A percentile compares a stretch with the other conserved stretches of the same genome.
Conservation (phyloP, 2,113 vertebrate species). For the Heliornis fulica region DNA sequence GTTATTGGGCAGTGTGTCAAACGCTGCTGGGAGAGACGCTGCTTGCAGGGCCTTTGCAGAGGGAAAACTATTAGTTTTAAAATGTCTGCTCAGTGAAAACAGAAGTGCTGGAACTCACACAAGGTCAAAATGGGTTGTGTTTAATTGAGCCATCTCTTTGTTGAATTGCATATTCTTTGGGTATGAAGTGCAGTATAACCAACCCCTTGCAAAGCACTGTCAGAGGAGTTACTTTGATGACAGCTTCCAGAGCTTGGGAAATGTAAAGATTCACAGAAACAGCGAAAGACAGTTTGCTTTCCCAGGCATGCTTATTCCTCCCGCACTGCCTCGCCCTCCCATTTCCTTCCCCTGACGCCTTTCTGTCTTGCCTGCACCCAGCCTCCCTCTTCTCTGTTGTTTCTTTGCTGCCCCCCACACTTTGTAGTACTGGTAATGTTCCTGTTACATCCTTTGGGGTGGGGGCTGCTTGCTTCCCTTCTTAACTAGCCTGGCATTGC, state of each 20-base stretch:
- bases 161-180: background rate
- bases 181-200: background rate
- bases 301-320: background rate
- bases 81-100: background rate
- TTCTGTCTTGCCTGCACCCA: background rate
- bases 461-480: background rate
- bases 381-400: background rate
- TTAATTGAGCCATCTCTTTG: background rate
- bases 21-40: background rate
- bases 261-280: background rate
- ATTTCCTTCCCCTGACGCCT: background rate
- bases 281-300: background rate
- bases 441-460: background rate
- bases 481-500: background rate
- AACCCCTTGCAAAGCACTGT: background rate
- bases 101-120: background rate
- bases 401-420: background rate
- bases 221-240: background rate
- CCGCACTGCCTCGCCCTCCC: background rate
- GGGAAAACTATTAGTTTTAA: background rate
- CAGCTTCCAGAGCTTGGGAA: background rate
- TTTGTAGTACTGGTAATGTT: background rate
- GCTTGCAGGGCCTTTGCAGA: background rate
- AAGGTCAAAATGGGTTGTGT: background rate
- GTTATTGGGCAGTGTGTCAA: background rate